Evolutionary conservation across 2,888 invertebrate genomes (phyloP), one percentile per base, ranked within the genome.

Genomic region (Laspeyria flexula): DNA sequence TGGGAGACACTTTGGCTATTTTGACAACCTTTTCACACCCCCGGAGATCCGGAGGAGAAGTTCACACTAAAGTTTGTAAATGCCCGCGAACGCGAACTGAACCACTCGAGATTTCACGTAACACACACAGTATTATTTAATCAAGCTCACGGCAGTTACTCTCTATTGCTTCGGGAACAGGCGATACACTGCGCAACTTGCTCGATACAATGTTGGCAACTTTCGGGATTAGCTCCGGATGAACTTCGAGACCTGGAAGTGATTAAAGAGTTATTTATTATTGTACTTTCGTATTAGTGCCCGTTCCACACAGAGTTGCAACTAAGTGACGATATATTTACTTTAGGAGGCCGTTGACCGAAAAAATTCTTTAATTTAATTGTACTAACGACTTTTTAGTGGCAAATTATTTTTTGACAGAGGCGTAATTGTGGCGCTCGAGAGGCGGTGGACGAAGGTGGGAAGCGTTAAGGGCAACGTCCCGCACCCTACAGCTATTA

Each of bases 1-100:
- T 91, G 55, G 93, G 93, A 90, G 92, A 92, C 93, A 93, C 93
- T 81, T 93, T 93, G 88, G 79, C 86, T 77, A 77, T 69, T 90
- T 86, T 79, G 55, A 56, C 18, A 56, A 70, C 67, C 75, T 69
- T 65, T 55, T 42, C 46, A 67, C 70, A 80, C 81, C 84, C 79
- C 86, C 88, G 86, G 86, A 66, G 2, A 7, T 52, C 85, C 88
- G 90, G 88, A 86, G 86, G 79, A 71, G 53, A 55, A 55, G 47
- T 50, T 40, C 55, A 46, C 59, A 46, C 53, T 25, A 49, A 54
- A 53, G 56, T 53, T 55, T 45, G 15, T 10, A 29, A 58, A 53
- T 18, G 25, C 51, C 48, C 54, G 42, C 55, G 51, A 34, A 49
- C 39, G 35, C 43, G 45, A 60, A 60, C 35, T 31, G 33, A 18